A percentile compares a stretch with the other conserved stretches of the same genome.
These are phyloP conservation scores for Pseudolycoriella hygida DNA, from an alignment of 2,888 invertebrate genomes.

Conservation along the genomic window DNA sequence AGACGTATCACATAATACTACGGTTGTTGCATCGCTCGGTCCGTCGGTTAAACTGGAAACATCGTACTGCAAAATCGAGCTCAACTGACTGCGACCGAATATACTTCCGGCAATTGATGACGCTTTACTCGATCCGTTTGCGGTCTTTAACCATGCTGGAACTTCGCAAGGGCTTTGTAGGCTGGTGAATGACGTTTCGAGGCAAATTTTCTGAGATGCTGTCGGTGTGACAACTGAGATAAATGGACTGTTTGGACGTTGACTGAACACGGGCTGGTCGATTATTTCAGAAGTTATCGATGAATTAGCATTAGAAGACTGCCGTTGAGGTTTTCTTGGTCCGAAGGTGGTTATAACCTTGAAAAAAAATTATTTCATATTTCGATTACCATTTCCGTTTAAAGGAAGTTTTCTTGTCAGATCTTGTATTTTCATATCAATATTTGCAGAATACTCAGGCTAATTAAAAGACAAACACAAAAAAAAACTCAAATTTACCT, in stretches of 20 bases:
- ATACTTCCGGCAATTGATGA: conserved; percentile 27
- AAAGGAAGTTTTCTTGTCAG: too few species aligned
- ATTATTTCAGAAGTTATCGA: conserved; percentile 24
- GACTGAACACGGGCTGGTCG: conserved; percentile 13
- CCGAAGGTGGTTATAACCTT: conserved; percentile 65
- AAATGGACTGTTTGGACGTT: conserved; percentile 16
- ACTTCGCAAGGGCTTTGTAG: conserved; percentile 32
- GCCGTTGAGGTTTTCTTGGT: conserved; percentile 58
- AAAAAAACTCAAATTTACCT: too few species aligned
- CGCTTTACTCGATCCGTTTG: conserved; percentile 20
- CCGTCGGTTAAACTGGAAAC: conserved; percentile 25
- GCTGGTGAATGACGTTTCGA: conserved; percentile 62
- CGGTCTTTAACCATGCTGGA: conserved; percentile 3
- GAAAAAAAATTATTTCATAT: conserved; percentile 9
- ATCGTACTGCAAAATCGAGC: conserved; percentile 28
- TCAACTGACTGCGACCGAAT: conserved; percentile 26
- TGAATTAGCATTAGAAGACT: conserved; percentile 28
- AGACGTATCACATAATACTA: conserved; percentile 15
- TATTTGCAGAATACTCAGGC: too few species aligned
- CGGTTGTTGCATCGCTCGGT: conserved; percentile 23
- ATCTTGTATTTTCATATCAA: too few species aligned
- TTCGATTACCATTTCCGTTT: not conserved
- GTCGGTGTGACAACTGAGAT: conserved; percentile 30
- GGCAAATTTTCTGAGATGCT: conserved; percentile 38
- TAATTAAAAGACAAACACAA: too few species aligned